Conservation (phyloP, 2,888 invertebrate genomes). For the Taphrorychus bicolor region DNA sequence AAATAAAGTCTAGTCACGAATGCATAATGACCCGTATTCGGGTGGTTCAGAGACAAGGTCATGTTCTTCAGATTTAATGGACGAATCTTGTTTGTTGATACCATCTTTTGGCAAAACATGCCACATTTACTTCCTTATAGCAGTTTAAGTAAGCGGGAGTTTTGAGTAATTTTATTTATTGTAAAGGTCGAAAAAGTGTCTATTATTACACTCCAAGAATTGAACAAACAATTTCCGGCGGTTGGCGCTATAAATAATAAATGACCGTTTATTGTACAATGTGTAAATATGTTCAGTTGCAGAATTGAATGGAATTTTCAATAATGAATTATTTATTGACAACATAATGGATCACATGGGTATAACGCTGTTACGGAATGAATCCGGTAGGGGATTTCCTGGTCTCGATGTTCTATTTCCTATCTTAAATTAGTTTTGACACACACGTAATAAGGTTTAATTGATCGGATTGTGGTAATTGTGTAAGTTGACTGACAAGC, state of each 20-base stretch:
- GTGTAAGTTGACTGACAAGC: no score
- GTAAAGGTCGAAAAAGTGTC: background rate
- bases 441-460: no score
- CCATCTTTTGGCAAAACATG: no score
- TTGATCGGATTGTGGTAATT: no score
- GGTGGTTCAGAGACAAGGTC: background rate
- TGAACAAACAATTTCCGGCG: background rate
- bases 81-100: background rate
- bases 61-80: background rate
- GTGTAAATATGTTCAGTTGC: no score
- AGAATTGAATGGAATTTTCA: background rate
- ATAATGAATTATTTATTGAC: background rate
- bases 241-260: background rate
- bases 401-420: background rate
- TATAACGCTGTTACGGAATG: background rate
- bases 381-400: background rate
- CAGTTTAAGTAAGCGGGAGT: no score
- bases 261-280: background rate
- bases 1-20: no score
- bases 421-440: no score
- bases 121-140: no score
- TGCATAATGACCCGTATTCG: no score
- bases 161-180: no score
- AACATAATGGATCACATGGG: background rate
- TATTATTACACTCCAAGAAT: background rate